Evolutionary conservation across 2,113 vertebrate genomes (phyloP).

Genomic region (Pardalotus punctatus): DNA sequence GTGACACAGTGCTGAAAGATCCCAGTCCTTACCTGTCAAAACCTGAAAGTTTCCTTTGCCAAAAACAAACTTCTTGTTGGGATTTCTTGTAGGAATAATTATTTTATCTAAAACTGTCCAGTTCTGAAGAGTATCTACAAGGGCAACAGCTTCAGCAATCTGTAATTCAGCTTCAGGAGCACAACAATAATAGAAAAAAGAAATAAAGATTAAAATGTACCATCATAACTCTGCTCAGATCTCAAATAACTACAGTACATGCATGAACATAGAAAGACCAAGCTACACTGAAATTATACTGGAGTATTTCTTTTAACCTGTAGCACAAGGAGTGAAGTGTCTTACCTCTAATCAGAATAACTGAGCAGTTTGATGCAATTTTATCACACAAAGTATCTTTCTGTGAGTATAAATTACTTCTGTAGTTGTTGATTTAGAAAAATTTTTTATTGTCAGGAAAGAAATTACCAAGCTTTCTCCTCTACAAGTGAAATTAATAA

Average conservation of each 20-base stretch:
- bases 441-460: neutral
- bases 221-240: neutral
- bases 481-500: neutral
- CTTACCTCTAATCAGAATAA: neutral
- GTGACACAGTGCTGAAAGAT: neutral
- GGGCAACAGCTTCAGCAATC: slow-evolving; percentile 84
- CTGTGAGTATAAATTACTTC: neutral
- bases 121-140: slow-evolving; percentile 83
- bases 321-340: neutral
- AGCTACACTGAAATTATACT: neutral
- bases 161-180: slow-evolving; percentile 80
- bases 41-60: slow-evolving; percentile 85
- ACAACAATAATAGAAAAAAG: neutral
- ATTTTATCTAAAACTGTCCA: slow-evolving; percentile 85
- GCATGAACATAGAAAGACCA: neutral
- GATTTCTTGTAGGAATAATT: slow-evolving; percentile 84
- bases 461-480: neutral
- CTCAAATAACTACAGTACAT: neutral
- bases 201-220: neutral
- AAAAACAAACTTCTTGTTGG: slow-evolving; percentile 82
- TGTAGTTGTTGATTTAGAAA: neutral
- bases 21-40: slow-evolving; percentile 81
- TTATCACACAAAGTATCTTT: neutral
- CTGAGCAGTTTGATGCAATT: neutral
- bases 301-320: neutral